Conservation (phyloP, 53 echinoderm and acorn worm genomes). For the Actinopyga echinites region DNA sequence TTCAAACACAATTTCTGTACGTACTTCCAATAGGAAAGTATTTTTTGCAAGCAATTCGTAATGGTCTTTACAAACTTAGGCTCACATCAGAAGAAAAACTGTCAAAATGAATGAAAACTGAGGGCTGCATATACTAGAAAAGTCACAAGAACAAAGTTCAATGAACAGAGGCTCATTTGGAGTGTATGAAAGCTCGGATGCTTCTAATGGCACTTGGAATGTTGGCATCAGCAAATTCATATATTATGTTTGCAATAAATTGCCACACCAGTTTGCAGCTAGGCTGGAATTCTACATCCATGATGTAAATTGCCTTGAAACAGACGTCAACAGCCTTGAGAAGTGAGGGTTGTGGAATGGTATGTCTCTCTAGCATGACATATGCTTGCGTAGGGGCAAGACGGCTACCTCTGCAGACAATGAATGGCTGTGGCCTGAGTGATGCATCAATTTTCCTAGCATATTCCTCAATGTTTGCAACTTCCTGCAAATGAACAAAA, state of each 20-base stretch:
- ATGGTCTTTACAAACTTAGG: no score
- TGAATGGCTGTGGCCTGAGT: conserved; percentile 14
- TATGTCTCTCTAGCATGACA: background rate
- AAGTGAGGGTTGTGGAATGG: background rate
- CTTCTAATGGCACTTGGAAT: background rate
- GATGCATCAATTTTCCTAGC: background rate
- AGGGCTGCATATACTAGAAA: no score
- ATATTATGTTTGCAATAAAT: background rate
- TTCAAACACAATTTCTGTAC: no score
- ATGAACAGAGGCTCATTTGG: no score
- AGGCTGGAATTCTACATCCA: conserved; percentile 48
- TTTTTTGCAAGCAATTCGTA: no score
- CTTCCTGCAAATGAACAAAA: background rate
- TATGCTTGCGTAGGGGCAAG: conserved; percentile 15
- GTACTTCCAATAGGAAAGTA: no score
- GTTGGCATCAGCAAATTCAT: background rate
- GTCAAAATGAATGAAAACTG: no score
- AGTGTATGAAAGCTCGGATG: background rate
- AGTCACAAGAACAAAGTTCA: no score
- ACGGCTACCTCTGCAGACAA: conserved; percentile 23
- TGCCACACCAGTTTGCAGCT: conserved; percentile 18
- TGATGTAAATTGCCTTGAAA: conserved; percentile 32
- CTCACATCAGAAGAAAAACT: no score
- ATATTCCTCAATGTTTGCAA: conserved; percentile 23
- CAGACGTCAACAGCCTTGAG: conserved; percentile 28